These are phyloP conservation scores for Darevskia mixta DNA, from an alignment of 2,797 vertebrate species.

Conservation along the genomic window DNA sequence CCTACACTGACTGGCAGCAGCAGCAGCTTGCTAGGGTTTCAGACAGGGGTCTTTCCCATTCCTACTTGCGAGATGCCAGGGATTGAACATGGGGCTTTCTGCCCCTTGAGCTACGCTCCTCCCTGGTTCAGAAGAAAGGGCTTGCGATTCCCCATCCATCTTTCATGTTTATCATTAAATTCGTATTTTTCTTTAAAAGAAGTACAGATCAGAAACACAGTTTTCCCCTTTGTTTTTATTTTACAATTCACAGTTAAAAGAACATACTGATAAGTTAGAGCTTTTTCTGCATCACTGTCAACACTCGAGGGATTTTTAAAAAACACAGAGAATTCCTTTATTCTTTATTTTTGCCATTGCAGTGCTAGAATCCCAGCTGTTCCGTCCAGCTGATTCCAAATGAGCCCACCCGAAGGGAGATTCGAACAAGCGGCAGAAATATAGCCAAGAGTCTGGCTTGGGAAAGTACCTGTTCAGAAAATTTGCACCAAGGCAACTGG, in stretches of 20 bases:
- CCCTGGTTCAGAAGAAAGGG: too few species aligned
- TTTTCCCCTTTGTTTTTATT: constrained; percentile 60
- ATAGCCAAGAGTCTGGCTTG: neutral
- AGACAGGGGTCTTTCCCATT: too few species aligned
- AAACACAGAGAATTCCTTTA: neutral
- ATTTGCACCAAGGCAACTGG: too few species aligned
- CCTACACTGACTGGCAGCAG: too few species aligned
- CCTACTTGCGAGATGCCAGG: too few species aligned
- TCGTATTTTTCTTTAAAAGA: too few species aligned
- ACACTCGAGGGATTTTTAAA: neutral
- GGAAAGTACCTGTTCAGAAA: neutral
- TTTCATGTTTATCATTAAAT: too few species aligned
- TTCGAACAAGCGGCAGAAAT: accelerated
- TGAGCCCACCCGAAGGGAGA: constrained; percentile 5
- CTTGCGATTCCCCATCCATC: too few species aligned
- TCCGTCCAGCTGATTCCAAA: constrained; percentile 9
- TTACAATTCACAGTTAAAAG: constrained; percentile 62
- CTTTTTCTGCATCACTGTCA: neutral
- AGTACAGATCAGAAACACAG: too few species aligned
- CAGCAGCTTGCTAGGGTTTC: too few species aligned
- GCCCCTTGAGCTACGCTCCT: too few species aligned
- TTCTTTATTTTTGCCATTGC: neutral
- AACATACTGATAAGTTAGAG: constrained; percentile 50
- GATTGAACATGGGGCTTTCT: too few species aligned
- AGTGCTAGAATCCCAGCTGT: neutral